phyloP scores from a whole-genome alignment of 2,113 vertebrate species.

The Psittacara wagleri region DNA sequence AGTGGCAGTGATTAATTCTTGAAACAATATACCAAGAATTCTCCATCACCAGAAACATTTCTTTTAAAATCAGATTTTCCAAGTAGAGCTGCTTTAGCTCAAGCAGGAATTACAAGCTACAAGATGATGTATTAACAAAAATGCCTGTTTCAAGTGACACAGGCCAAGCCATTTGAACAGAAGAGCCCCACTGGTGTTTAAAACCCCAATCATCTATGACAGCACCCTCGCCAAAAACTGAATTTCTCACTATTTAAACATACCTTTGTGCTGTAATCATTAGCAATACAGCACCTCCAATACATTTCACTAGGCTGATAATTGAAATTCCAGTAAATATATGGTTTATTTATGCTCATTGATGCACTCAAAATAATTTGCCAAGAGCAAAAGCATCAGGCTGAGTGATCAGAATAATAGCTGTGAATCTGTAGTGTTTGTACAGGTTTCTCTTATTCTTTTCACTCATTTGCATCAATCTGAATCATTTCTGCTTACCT shows the following conservation, averaged over 20 bases:
- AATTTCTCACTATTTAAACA: neutral
- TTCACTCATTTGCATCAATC: conserved; percentile 1
- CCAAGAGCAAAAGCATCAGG: neutral
- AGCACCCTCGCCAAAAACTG: neutral
- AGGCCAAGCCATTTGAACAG: neutral
- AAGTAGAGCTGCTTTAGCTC: neutral
- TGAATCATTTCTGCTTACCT: neutral
- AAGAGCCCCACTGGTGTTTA: neutral
- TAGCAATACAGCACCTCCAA: neutral
- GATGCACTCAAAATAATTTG: conserved; percentile 25
- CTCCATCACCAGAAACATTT: neutral
- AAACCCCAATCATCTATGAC: neutral
- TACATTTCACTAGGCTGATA: neutral
- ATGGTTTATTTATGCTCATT: neutral
- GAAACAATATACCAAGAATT: neutral
- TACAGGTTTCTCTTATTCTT: neutral
- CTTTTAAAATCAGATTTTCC: neutral
- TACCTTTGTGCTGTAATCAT: neutral
- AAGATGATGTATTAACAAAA: conserved; percentile 12
- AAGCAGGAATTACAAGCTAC: neutral
- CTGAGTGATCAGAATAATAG: conserved; percentile 40
- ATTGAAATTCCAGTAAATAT: conserved; percentile 13
- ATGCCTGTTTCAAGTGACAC: neutral
- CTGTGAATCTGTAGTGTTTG: neutral
- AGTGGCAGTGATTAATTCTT: neutral